Conservation (phyloP, 2,113 vertebrate species). For the Caretta caretta region DNA sequence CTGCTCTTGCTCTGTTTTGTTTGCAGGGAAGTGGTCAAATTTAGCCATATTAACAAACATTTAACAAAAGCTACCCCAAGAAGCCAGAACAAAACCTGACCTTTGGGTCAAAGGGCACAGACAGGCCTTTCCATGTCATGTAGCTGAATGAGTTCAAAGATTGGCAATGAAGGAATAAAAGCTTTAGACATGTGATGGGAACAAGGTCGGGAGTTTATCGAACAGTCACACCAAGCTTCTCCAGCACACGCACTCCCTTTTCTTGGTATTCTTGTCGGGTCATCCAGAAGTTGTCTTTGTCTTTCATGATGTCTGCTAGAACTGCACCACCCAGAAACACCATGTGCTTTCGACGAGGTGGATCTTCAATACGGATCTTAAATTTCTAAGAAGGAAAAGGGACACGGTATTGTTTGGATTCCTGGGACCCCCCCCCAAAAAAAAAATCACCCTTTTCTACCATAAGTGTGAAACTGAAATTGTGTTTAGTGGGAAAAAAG, state of each 20-base stretch:
- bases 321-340: slow-evolving; percentile 97
- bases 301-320: slow-evolving; percentile 99
- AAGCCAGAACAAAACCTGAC: slow-evolving; percentile 79
- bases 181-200: slow-evolving; percentile 69
- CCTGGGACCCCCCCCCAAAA: background rate
- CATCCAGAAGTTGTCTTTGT: slow-evolving; percentile 99
- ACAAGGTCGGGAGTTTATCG: slow-evolving; percentile 88
- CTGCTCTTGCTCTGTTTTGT: slow-evolving; percentile 73
- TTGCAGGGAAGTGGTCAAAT: slow-evolving; percentile 78
- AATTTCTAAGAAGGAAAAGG: slow-evolving; percentile 88
- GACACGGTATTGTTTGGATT: background rate
- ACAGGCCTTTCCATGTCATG: slow-evolving; percentile 75
- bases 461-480: background rate
- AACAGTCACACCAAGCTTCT: slow-evolving; percentile 98
- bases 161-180: slow-evolving; percentile 77
- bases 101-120: slow-evolving; percentile 79
- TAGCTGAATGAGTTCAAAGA: slow-evolving; percentile 83
- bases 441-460: background rate
- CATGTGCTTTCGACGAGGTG: slow-evolving; percentile 98
- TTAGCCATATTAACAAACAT: slow-evolving; percentile 79
- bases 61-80: slow-evolving; percentile 80
- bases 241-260: slow-evolving; percentile 95
- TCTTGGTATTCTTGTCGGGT: slow-evolving; percentile 97
- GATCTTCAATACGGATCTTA: slow-evolving; percentile 98
- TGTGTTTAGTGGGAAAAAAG: background rate